A percentile compares a stretch with the other conserved stretches of the same genome.
Evolutionary conservation across 1,140 invertebrate species (phyloP).

Genomic region (Papilio dardanus): DNA sequence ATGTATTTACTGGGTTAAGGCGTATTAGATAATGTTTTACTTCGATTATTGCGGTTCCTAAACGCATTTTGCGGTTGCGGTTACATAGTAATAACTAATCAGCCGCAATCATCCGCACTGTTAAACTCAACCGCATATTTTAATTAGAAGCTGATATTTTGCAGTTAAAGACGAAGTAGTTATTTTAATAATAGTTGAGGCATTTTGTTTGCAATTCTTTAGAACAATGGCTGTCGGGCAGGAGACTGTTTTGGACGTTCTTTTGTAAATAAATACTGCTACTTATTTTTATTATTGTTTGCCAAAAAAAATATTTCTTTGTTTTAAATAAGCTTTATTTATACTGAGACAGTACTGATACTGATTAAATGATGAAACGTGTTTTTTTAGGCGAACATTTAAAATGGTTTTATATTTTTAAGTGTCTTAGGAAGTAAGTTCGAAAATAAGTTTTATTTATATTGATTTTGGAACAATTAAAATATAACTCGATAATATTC

Average conservation of each 20-base stretch:
- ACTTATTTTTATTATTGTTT: background rate
- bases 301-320: background rate
- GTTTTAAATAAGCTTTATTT: background rate
- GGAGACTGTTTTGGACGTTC: background rate
- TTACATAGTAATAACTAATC: background rate
- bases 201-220: background rate
- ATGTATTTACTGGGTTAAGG: too few relatives aligned
- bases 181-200: background rate
- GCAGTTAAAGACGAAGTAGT: background rate
- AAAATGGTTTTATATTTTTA: background rate
- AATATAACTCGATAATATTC: too few relatives aligned
- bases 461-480: too few relatives aligned
- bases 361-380: background rate
- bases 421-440: too few relatives aligned
- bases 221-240: background rate
- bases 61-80: background rate
- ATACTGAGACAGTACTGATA: background rate
- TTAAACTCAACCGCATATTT: background rate
- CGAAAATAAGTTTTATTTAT: too few relatives aligned
- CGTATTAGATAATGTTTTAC: too few relatives aligned
- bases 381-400: too few relatives aligned
- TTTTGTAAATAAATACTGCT: background rate
- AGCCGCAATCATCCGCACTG: background rate
- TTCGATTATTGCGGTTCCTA: background rate
- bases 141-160: background rate